Conservation (phyloP, 2,888 invertebrate genomes). For the Patella depressa region DNA sequence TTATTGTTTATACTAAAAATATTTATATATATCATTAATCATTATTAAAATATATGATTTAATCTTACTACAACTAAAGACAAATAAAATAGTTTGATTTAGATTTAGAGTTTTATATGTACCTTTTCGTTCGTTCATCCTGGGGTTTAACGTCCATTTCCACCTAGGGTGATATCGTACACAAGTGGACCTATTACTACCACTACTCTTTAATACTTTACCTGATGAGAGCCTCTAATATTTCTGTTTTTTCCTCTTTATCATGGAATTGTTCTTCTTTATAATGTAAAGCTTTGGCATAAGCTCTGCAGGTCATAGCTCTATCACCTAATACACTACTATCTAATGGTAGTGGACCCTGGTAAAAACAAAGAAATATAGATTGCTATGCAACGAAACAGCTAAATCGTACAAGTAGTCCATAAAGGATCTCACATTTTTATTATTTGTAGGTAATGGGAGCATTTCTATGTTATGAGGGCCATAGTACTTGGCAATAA, state of each 20-base stretch:
- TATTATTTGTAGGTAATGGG: too few species aligned
- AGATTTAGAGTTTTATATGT: too few species aligned
- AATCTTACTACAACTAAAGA: too few species aligned
- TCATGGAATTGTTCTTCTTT: conserved; percentile 93
- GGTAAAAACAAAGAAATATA: conserved; percentile 24
- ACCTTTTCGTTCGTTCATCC: too few species aligned
- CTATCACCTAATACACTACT: conserved; percentile 89
- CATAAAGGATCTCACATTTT: too few species aligned
- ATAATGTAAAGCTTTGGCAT: conserved; percentile 88
- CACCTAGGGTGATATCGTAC: too few species aligned
- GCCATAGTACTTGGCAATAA: too few species aligned
- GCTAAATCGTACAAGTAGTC: too few species aligned
- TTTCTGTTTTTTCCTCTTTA: conserved; percentile 78
- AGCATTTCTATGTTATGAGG: too few species aligned
- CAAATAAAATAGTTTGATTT: too few species aligned
- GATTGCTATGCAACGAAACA: not conserved
- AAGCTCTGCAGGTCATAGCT: conserved; percentile 92
- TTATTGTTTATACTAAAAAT: conserved; percentile 92
- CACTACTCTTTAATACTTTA: conserved; percentile 30
- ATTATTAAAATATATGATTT: too few species aligned
- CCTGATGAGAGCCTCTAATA: conserved; percentile 90
- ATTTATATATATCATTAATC: not conserved
- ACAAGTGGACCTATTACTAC: not conserved
- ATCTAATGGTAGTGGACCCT: conserved; percentile 92
- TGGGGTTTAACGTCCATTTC: too few species aligned